Evolutionary conservation across 2,888 invertebrate species (phyloP), one percentile per base, ranked within the genome.

Genomic region (Schizaphis graminum): DNA sequence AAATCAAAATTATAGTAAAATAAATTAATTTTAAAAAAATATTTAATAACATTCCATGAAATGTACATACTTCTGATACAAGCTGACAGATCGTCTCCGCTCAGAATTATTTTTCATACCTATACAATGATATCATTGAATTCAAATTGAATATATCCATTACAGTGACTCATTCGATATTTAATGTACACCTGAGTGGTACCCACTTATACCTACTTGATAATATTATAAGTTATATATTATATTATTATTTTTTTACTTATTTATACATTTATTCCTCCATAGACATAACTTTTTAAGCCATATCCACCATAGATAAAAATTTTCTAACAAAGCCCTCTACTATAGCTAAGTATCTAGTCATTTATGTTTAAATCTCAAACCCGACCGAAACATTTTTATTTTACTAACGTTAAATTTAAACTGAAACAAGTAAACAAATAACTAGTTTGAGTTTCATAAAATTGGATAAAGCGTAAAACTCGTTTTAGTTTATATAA

Each of bases 401-500:
- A 67, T 77, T 35, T 21, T 35, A 35, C 35, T 21, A 8, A 77
- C 47, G 11, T 11, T 86, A 85, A 47, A 16, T 16, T 44, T 16
- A 86, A 86, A 86, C 16, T 44, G 47, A 86, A 77, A 86, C 44
- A 47, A 85, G n/a, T 44, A 91, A 56, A 56, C 28, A 87, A 87
- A 61, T 86, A 57, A 61, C 44, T 67, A 87, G 56, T 56, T 85
- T 47, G 47, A 49, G 49, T 92, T 92, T 47, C 35, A 35, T 92
- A 26, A 16, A 49, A 87, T 87, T 61, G 26, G 16, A 61, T 35
- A 44, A 56, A 86, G 35, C 57, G 85, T 91, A 87, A 91, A 87
- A 92, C 61, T 61, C 87, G 92, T 92, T 92, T 92, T 67, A 57
- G 57, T 44, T 56, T 86, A 3, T n/a, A 87, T 35, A 35, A 35